Evolutionary conservation across 2,888 invertebrate species (phyloP).

Genomic region (Pemphredon lugubris): DNA sequence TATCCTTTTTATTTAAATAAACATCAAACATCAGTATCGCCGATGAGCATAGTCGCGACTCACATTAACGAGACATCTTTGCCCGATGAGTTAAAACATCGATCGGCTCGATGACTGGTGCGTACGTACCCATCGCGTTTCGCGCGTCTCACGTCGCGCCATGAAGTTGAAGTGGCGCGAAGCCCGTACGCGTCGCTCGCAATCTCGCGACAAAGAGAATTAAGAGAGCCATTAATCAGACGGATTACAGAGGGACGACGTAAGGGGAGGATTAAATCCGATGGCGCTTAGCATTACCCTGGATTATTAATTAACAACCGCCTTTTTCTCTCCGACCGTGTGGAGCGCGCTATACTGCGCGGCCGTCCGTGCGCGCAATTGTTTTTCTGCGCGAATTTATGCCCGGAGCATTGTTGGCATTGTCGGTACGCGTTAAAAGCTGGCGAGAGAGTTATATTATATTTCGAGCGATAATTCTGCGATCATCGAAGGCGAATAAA

Average conservation of each 20-base stretch:
- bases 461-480: not conserved
- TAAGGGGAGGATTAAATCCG: not conserved
- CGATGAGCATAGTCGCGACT: too few species aligned
- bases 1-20: too few species aligned
- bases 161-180: not conserved
- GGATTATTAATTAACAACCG: too few species aligned
- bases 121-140: not conserved
- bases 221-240: not conserved
- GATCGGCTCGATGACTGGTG: constrained; percentile 34
- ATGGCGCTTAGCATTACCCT: not conserved
- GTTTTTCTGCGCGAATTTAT: too few species aligned
- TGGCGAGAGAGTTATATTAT: not conserved
- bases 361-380: too few species aligned
- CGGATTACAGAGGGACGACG: not conserved
- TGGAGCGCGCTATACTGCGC: too few species aligned
- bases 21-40: too few species aligned
- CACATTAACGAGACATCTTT: constrained; percentile 29
- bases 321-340: too few species aligned
- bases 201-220: constrained; percentile 5
- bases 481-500: not conserved
- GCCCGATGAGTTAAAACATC: constrained; percentile 32
- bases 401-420: too few species aligned
- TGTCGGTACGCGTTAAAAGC: too few species aligned
- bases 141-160: not conserved
- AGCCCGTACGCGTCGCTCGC: not conserved